These are phyloP conservation scores for Heliconius nattereri DNA, from an alignment of 1,140 invertebrate genomes.

Conservation along the genomic window DNA sequence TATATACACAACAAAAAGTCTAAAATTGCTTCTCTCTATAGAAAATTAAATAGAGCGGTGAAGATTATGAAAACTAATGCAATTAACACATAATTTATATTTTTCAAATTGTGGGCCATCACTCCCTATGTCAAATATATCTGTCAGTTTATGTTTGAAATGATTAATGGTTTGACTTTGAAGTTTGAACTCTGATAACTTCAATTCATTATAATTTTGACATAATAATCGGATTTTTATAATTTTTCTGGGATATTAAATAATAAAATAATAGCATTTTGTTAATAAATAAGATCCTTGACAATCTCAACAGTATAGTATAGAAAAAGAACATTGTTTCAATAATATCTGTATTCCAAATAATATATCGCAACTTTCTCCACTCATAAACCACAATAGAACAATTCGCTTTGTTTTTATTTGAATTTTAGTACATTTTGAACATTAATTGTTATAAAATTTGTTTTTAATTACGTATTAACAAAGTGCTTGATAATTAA, in stretches of 20 bases:
- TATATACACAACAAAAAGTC: too few species aligned
- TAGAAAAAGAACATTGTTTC: background rate
- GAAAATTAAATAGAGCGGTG: too few species aligned
- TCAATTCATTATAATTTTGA: slow-evolving; percentile 9
- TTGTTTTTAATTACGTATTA: background rate
- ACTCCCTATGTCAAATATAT: background rate
- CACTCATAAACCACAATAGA: background rate
- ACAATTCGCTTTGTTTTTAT: background rate
- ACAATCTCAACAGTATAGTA: background rate
- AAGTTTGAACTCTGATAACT: slow-evolving; percentile 6
- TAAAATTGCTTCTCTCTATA: too few species aligned
- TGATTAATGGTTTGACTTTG: background rate
- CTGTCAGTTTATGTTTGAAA: background rate
- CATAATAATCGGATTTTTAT: slow-evolving; percentile 2
- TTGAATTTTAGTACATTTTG: background rate
- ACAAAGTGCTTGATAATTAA: background rate
- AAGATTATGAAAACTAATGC: too few species aligned
- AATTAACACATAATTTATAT: background rate
- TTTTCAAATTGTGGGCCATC: background rate
- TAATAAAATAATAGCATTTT: background rate
- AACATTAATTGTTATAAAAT: background rate
- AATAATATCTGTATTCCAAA: background rate
- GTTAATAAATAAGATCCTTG: background rate
- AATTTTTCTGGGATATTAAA: background rate
- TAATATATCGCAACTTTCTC: slow-evolving; percentile 4